Conservation (phyloP, 2,888 invertebrate genomes). For the Liopterus haemorrhoidalis region DNA sequence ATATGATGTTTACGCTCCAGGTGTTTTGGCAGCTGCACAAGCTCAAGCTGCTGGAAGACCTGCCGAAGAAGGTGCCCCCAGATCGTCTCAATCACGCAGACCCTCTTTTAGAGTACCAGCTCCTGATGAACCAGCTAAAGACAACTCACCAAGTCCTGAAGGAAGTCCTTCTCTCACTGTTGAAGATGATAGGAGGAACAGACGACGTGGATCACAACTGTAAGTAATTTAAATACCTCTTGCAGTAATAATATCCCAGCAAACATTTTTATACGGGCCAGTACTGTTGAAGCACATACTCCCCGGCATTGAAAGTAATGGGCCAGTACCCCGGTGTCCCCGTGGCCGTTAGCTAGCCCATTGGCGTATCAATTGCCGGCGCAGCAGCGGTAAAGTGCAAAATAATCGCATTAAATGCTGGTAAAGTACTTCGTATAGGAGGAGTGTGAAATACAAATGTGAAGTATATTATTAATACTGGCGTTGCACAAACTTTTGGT, state of each 20-base stretch:
- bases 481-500: slow-evolving; percentile 6
- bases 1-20: slow-evolving; percentile 74
- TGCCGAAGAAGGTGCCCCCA: slow-evolving; percentile 26
- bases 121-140: slow-evolving; percentile 49
- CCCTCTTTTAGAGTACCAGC: slow-evolving; percentile 58
- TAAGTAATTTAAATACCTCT: slow-evolving; percentile 49
- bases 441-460: too few relatives aligned
- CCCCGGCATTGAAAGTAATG: too few relatives aligned
- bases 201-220: slow-evolving; percentile 78
- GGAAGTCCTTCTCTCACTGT: slow-evolving; percentile 55
- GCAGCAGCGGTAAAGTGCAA: too few relatives aligned
- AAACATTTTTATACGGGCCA: too few relatives aligned
- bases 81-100: slow-evolving; percentile 42
- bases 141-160: slow-evolving; percentile 52
- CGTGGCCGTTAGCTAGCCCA: too few relatives aligned
- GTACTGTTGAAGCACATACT: too few relatives aligned
- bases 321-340: too few relatives aligned
- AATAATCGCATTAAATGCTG: too few relatives aligned
- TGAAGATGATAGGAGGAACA: slow-evolving; percentile 67
- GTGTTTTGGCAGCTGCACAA: slow-evolving; percentile 46
- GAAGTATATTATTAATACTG: too few relatives aligned
- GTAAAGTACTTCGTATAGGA: too few relatives aligned
- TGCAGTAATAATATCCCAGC: too few relatives aligned
- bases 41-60: slow-evolving; percentile 35
- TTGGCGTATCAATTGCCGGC: too few relatives aligned